Evolutionary conservation across 2,113 vertebrate species (phyloP), one percentile per base, ranked within the genome.

Genomic region (Psilopsiagon aurifrons): DNA sequence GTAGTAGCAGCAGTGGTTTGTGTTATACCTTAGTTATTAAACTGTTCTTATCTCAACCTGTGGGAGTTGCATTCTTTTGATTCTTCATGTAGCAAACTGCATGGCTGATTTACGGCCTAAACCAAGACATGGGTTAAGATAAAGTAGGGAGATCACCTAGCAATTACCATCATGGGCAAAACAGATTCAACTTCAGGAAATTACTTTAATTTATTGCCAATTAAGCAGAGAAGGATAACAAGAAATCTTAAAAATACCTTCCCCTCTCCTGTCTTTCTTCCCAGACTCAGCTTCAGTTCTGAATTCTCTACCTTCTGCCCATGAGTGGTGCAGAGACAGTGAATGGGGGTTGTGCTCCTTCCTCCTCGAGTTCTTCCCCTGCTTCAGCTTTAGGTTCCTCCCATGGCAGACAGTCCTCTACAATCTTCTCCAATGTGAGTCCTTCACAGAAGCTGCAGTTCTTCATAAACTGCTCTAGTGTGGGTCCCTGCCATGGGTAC

Each of bases 251-350:
- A 35, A 80, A 73, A 7, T 11, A 31, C 6, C 6, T 51, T 62
- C 13, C 3, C 4, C 5, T 17, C 20, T 27, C 44, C 7, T 6
- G 77, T 3, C 22, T 8, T 62, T 86, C 13, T 66, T 83, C 19
- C 18, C 6, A 17, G 33, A 10, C 23, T 76, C 46, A 43, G 6
- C 11, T 66, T 83, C 6, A 35, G 5, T 17, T 20, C 3, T 1
- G 2, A 3, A 29, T 70, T 92, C 33, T 62, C 29, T 60, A 6
- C 5, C 8, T 79, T 22, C 10, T 79, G 13, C 18, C 39, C 2
- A 11, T 0, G 0, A 28, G 22, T 25, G 5, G 3, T 33, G 24
- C 23, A 83, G 8, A 25, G 4, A 33, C 22, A 15, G 43, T 5
- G 20, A 83, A 63, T 2, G 12, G 3, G 13, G 6, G 16, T 44